phyloP scores from a whole-genome alignment of 2,797 vertebrate genomes.

The Delichon dasypus region DNA sequence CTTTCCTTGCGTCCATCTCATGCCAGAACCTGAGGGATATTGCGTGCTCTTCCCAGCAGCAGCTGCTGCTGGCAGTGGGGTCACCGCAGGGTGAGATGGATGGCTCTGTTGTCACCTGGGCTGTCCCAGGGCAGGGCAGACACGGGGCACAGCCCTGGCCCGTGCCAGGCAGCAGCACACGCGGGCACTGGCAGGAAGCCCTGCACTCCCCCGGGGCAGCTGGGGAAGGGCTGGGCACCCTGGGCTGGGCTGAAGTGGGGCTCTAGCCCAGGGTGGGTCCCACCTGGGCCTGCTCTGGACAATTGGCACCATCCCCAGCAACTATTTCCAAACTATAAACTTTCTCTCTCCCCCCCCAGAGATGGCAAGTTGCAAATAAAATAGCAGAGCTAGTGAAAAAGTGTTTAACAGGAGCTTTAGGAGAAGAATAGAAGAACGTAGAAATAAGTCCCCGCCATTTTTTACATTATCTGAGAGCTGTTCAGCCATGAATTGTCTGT shows the following conservation, averaged over 20 bases:
- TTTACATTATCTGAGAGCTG: constrained; percentile 53
- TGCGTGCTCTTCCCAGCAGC: not conserved
- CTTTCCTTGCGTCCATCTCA: not conserved
- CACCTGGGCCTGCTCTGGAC: not conserved
- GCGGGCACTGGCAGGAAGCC: fast-evolving
- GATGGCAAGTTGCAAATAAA: not conserved
- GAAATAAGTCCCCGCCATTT: constrained; percentile 20
- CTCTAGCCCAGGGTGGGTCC: not conserved
- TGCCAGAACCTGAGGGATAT: not conserved
- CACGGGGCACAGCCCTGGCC: fast-evolving
- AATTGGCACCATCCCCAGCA: no score
- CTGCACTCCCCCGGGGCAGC: not conserved
- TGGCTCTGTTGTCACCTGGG: not conserved
- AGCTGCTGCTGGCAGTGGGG: not conserved
- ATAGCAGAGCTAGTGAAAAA: constrained; percentile 4
- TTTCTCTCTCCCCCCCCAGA: not conserved
- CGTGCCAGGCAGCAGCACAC: not conserved
- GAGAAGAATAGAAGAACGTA: constrained; percentile 14
- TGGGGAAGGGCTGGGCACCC: not conserved
- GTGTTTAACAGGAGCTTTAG: constrained; percentile 14
- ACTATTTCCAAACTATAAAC: not conserved
- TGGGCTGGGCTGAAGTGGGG: not conserved
- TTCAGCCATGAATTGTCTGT: constrained; percentile 68
- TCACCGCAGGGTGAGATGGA: not conserved
- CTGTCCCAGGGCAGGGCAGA: not conserved